Evolutionary conservation across 2,113 vertebrate species (phyloP), one percentile per base, ranked within the genome.

Genomic region (Cercopithecus mona): DNA sequence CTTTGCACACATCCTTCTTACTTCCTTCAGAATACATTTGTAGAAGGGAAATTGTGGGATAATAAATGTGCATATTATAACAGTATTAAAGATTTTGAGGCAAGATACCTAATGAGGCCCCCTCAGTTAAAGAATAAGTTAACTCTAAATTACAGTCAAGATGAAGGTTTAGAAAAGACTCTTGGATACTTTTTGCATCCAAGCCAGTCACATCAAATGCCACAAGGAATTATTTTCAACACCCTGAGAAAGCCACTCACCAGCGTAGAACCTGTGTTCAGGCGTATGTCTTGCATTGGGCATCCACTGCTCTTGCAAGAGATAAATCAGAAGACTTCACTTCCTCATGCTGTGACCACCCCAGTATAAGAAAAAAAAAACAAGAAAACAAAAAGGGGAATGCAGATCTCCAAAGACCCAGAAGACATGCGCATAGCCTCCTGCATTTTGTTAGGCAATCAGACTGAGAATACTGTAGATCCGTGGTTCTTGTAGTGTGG

Each of bases 1-100:
- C n/a, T 80, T 82, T 79, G 17, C n/a, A 43, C 35, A 30, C 66
- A 45, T 52, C 32, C 66, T 43, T 93, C 66, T 89, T 85, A 32
- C 68, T 93, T 94, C 43, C 88, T 82, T 61, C 61, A 86, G 79
- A 81, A 59, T 59, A 35, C 92, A n/a, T 79, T 91, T 90, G 57
- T 64, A 48, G 57, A 87, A 82, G 23, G 38, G 84, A 96, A 79
- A 11, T 13, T 45, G 3, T 40, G 32, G 9, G 59, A 18, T 94
- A 92, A 64, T 9, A 92, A 27, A 18, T 64, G 14, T 92, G 52
- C 5, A 0, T 78, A 52, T 89, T 76, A 38, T 17, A 88, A 82
- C 18, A 43, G 5, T 35, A 48, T 75, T 85, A 95, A 92, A 30
- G 72, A 64, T 87, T 96, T 83, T 13, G 16, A 75, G 76, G 59